Base-by-base conservation (phyloP, 2,113 vertebrate genomes). In the Thymallus thymallus region DNA sequence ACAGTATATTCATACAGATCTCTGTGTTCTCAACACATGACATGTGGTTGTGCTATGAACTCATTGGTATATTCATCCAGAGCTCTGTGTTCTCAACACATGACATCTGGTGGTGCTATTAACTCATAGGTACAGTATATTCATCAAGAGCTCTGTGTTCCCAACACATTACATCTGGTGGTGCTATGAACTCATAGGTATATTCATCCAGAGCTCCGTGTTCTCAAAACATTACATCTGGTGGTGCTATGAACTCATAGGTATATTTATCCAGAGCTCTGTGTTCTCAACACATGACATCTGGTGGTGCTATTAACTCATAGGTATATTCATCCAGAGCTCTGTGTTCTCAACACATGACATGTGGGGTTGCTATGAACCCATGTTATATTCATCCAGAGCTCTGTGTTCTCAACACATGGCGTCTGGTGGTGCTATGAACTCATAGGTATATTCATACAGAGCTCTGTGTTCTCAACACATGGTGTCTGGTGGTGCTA, bases 91-190 rank as follows among this genome's bases (percentile, higher is more conserved):
- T n/a, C n/a, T n/a, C n/a, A n/a, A n/a, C n/a, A n/a, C n/a, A n/a
- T n/a, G 84, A 86, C 64, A 26, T n/a, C 26, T 66, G 64, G 26
- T 60, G 56, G n/a, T 23, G 56, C 56, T n/a, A 32, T 20, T 2
- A 32, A 16, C 22, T 13, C 24, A 29, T 26, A 29, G n/a, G n/a
- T n/a, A n/a, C n/a, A 0, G 4, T 51, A 1, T 18, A 26, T 63
- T 63, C 24, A 63, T 63, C n/a, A n/a, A n/a, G n/a, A n/a, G n/a
- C n/a, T n/a, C n/a, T n/a, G n/a, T n/a, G n/a, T n/a, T n/a, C n/a
- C n/a, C n/a, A n/a, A n/a, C n/a, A n/a, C n/a, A n/a, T n/a, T 82
- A 86, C 64, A 26, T n/a, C 26, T 66, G 64, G 26, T 60, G 56
- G n/a, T 23, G 56, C 56, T n/a, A 32, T 20, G 5, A 32, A 16